A percentile compares a stretch with the other conserved stretches of the same genome.
These are phyloP conservation scores for Pristis pectinata DNA, from an alignment of 2,797 vertebrate genomes.

Conservation along the genomic window DNA sequence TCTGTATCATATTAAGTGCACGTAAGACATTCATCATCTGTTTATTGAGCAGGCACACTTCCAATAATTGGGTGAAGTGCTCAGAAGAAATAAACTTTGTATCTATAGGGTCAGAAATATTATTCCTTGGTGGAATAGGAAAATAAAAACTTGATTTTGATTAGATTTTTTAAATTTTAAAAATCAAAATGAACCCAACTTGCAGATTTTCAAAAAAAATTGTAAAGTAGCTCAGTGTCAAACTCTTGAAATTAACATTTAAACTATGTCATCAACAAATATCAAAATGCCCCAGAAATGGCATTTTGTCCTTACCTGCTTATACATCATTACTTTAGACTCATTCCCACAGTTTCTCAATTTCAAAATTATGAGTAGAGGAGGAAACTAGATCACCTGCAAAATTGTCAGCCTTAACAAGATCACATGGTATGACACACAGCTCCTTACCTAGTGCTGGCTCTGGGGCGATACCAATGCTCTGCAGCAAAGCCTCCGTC, in stretches of 20 bases:
- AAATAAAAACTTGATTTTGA: not conserved
- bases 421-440: not conserved
- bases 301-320: not conserved
- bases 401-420: not conserved
- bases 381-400: not conserved
- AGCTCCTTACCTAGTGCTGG: conserved; percentile 69
- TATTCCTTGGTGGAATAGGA: not conserved
- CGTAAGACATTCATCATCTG: not conserved
- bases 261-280: not conserved
- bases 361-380: not conserved
- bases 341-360: not conserved
- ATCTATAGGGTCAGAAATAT: not conserved
- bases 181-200: not conserved
- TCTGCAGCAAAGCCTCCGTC: conserved; percentile 75
- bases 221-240: not conserved
- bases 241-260: not conserved
- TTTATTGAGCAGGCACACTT: too few relatives aligned
- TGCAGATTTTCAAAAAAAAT: not conserved
- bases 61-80: not conserved
- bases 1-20: too few relatives aligned
- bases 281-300: not conserved
- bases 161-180: not conserved
- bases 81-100: not conserved
- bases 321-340: not conserved
- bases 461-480: conserved; percentile 78